A percentile compares a stretch with the other conserved stretches of the same genome.
Conservation (phyloP, 2,888 invertebrate species). For the Chironomus tentans region DNA sequence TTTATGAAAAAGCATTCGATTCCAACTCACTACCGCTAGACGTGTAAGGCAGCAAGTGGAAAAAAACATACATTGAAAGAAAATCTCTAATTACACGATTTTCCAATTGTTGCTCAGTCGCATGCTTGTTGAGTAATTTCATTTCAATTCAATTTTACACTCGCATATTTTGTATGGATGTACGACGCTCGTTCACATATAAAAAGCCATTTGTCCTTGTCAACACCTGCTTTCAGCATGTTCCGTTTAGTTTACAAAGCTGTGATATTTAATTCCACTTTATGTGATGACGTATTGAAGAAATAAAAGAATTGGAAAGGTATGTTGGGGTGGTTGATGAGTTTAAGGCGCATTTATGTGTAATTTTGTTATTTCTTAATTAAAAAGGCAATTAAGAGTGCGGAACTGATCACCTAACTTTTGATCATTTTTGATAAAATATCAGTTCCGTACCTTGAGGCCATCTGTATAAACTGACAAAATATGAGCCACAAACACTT, state of each 20-base stretch:
- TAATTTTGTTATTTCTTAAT: no score
- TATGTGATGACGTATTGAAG: neutral
- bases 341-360: no score
- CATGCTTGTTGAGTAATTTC: neutral
- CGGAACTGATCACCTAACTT: no score
- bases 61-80: no score
- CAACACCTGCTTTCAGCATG: constrained; percentile 4
- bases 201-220: constrained; percentile 19
- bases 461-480: no score
- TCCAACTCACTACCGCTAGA: neutral
- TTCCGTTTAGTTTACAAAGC: neutral
- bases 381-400: no score
- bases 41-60: neutral
- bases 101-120: neutral
- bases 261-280: neutral
- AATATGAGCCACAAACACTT: no score
- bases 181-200: neutral
- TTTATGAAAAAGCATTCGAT: neutral
- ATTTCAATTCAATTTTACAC: neutral
- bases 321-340: neutral
- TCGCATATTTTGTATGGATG: neutral
- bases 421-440: no score
- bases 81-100: constrained; percentile 5
- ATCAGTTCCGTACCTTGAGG: no score
- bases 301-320: neutral